Base-by-base conservation (phyloP, 2,797 vertebrate species). In the Takifugu rubripes region DNA sequence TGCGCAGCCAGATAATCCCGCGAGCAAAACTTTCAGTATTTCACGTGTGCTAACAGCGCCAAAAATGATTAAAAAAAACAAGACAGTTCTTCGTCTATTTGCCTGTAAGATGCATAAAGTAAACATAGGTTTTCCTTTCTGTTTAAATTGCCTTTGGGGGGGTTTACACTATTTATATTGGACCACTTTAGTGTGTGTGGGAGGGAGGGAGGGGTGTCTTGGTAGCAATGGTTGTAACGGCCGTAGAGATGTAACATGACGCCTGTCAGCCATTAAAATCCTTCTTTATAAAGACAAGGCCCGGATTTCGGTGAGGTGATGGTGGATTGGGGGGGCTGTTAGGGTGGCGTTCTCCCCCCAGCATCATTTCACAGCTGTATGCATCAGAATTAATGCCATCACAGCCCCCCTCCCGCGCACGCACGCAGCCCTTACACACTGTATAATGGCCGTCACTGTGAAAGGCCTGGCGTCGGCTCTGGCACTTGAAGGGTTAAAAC, bases 401-500 rank as follows among this genome's bases (percentile, higher is more conserved):
- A 25, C 24, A 40, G 8, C 25, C 15, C 24, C 46, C 40, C 26
- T 25, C 7, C 45, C 25, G 33, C 51, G 49, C 31, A 26, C 49
- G 24, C 27, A 6, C 47, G 49, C 12, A 6, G 25, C 16, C 26
- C 45, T 1, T 50, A 49, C 44, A 56, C 57, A 68, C 57, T 64
- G 58, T 78, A 70, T 79, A 79, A 87, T 78, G 71, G 70, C 72
- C 52, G 68, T 76, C 67, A 64, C 48, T 74, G 77, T 71, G 56
- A 65, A 77, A 40, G 64, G 61, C 67, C 40, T 15, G 44, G 54
- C 4, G 21, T 70, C 72, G 71, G 49, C 69, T 81, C 67, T 60
- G 29, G 83, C 61, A 74, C 70, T 64, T 88, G 76, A 90, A 88
- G 92, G 93, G 94, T 95, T 93, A 94, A 95, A 92, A 89, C 88